Evolutionary conservation across 2,113 vertebrate genomes (phyloP).

Genomic region (Varanus komodoensis): DNA sequence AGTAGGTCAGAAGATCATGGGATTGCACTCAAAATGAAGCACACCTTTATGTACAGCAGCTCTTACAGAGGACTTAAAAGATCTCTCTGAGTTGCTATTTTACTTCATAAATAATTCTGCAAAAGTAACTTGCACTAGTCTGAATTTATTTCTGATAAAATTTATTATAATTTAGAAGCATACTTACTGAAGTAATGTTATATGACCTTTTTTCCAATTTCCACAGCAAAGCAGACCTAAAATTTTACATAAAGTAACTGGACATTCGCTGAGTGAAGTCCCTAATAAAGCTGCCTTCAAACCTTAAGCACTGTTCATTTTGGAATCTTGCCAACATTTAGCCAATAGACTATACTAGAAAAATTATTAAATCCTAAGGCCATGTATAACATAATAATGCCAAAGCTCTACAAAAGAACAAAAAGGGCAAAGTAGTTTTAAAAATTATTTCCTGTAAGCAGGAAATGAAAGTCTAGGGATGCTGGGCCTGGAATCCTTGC

Average conservation of each 20-base stretch:
- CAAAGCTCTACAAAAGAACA: constrained; percentile 54
- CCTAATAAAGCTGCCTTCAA: not conserved
- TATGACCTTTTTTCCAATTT: not conserved
- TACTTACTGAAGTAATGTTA: not conserved
- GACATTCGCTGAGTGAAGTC: not conserved
- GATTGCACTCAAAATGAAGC: not conserved
- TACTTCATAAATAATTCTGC: too few species aligned
- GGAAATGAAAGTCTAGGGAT: constrained; percentile 93
- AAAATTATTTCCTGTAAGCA: constrained; percentile 90
- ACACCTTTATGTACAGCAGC: not conserved
- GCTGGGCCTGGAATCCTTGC: constrained; percentile 57
- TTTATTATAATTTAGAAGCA: not conserved
- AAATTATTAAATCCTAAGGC: not conserved
- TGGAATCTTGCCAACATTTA: constrained; percentile 3
- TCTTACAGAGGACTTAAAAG: not conserved
- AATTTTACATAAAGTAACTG: not conserved
- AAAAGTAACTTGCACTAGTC: not conserved
- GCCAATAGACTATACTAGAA: not conserved
- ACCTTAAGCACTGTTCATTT: not conserved
- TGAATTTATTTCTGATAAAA: not conserved
- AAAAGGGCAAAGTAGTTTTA: constrained; percentile 71
- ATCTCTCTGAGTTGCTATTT: not conserved
- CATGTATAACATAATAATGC: constrained; percentile 13
- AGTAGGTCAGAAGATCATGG: too few species aligned
- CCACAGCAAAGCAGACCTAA: too few species aligned